These are phyloP conservation scores for Camponotus pennsylvanicus DNA, from an alignment of 1,140 invertebrate species.

Conservation along the genomic window DNA sequence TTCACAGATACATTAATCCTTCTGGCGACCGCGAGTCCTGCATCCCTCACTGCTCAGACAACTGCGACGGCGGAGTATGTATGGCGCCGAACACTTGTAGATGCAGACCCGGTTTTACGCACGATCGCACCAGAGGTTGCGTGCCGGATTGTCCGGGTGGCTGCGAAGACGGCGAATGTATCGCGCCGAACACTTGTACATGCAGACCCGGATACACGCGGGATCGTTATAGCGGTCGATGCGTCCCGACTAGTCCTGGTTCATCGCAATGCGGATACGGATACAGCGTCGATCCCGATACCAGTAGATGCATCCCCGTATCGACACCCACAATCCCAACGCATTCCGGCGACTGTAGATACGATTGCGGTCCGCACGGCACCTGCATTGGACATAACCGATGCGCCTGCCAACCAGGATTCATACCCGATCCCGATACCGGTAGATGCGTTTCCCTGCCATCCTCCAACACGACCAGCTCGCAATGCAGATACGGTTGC, in stretches of 20 bases:
- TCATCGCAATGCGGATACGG: constrained; percentile 73
- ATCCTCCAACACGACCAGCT: neutral
- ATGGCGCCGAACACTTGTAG: constrained; percentile 22
- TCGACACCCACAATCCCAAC: neutral
- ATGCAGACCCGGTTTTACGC: constrained; percentile 29
- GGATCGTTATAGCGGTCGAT: constrained; percentile 44
- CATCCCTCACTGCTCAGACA: constrained; percentile 70
- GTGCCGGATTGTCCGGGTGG: constrained; percentile 68
- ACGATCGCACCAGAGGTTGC: neutral
- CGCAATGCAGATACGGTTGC: constrained; percentile 54
- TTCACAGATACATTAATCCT: constrained; percentile 78
- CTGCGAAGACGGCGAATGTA: constrained; percentile 50
- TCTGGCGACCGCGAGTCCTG: constrained; percentile 77
- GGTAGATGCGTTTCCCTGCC: constrained; percentile 52
- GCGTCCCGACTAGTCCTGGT: constrained; percentile 63
- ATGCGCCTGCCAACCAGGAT: constrained; percentile 82
- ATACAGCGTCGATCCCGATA: constrained; percentile 63
- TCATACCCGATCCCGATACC: constrained; percentile 49
- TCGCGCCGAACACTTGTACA: constrained; percentile 9
- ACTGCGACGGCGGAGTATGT: constrained; percentile 69
- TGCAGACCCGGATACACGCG: constrained; percentile 47
- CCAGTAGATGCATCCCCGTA: constrained; percentile 62
- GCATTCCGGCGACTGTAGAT: constrained; percentile 36
- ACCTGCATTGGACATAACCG: constrained; percentile 78
- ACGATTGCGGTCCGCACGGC: constrained; percentile 67